Base-by-base conservation (phyloP, 2,113 vertebrate genomes). In the Mirounga angustirostris region DNA sequence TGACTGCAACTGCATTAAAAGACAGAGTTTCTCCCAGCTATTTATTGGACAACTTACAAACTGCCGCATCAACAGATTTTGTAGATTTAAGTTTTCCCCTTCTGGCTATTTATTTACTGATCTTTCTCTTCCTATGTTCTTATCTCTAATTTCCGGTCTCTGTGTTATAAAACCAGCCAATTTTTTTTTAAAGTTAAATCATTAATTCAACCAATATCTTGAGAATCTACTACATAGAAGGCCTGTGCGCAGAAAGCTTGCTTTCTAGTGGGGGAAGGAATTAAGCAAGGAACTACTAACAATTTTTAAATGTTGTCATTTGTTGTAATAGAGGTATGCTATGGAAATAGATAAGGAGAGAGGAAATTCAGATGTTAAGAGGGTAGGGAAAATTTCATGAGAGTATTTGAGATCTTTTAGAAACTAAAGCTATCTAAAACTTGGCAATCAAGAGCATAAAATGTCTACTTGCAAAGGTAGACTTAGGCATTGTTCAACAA, bases 51-150 rank as follows among this genome's bases (percentile, higher is more conserved):
- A 94, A 91, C 91, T 94, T 94, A 85, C 28, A 93, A 97, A 94
- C 33, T 93, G 96, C 97, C 63, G 36, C 43, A 83, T 97, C 94
- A 94, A 97, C 93, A 96, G 52, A 94, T 92, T 96, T 65, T 92
- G 33, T 30, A 81, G 81, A 95, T 73, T 88, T 89, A 52, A 86
- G 50, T 56, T 59, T 89, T 95, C 88, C 30, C 71, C 54, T 96
- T 86, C 26, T 5, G 92, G 81, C 58, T 82, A 46, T 56, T 83
- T 46, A 56, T 78, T 85, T 89, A 91, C 76, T 86, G 71, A 96
- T 89, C 54, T 91, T 89, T 83, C 71, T 90, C 46, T 5, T 79
- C 24, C 24, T 50, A 10, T 59, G 33, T 79, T 74, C 83, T 92
- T 63, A 89, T 80, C 84, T 90, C 61, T 85, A 52, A 78, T 91